Evolutionary conservation across 2,113 vertebrate species (phyloP), one percentile per base, ranked within the genome.

Genomic region (Pangasianodon hypophthalmus): DNA sequence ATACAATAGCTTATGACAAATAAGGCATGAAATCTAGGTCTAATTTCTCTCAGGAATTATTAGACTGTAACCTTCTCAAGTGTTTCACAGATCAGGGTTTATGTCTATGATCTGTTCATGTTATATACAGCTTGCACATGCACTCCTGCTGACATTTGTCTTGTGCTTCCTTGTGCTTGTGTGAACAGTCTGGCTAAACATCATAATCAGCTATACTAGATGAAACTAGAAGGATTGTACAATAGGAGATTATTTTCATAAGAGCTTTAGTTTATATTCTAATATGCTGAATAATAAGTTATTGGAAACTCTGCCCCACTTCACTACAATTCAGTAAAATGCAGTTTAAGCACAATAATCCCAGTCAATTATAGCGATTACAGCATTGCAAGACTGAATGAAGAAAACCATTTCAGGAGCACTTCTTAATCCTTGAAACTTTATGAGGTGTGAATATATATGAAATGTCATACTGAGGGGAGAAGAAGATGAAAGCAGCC

Each of bases 401-500:
- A 32, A 82, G 0, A 50, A 44, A 58, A 46, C 11, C 16, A 69
- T 44, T 71, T 58, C 56, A 73, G 14, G 48, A 62, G 29, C 62
- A 82, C 29, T 86, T 82, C 46, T 86, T 54, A 85, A 37, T 13
- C 24, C 19, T 46, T 69, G 62, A 64, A 48, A 41, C 50, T 24
- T 73, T 87, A 37, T 56, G 84, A 50, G 75, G 6, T 8, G 18
- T 80, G n/a, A 24, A 18, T 88, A 44, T 60, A 58, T 71, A 84
- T 80, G 37, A 89, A 89, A 84, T 89, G 69, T 58, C 48, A 80
- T 41, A 32, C 46, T 79, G 83, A 86, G 37, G 84, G 71, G 69
- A 87, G 77, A 91, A 32, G 85, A 87, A 52, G 82, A 87, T 90
- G 86, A 89, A 88, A 85, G 84, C 81, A 92, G 92, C 94, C 16